A percentile compares a stretch with the other conserved stretches of the same genome.
phyloP scores from a whole-genome alignment of 2,888 invertebrate species.

The Pammene aurita region DNA sequence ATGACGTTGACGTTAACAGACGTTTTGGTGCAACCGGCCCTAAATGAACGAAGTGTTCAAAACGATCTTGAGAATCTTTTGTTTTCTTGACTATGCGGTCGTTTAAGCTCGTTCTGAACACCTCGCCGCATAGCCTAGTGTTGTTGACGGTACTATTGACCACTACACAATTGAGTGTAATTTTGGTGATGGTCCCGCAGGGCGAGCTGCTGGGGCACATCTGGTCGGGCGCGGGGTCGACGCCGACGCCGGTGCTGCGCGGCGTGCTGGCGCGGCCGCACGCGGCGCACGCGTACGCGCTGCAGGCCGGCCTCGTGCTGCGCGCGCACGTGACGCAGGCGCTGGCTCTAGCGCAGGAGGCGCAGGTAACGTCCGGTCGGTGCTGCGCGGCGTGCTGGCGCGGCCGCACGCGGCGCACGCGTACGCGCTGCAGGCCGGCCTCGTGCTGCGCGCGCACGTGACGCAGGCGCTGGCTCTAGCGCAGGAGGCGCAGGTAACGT shows the following conservation, averaged over 20 bases:
- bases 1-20: too few species aligned
- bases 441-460: slow-evolving; percentile 37
- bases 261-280: slow-evolving; percentile 45
- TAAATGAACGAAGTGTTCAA: too few species aligned
- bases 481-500: slow-evolving; percentile 48
- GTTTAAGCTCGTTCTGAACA: too few species aligned
- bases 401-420: slow-evolving; percentile 39
- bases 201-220: slow-evolving; percentile 69
- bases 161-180: not conserved
- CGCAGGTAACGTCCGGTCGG: slow-evolving; percentile 37
- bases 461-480: slow-evolving; percentile 45
- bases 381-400: slow-evolving; percentile 56
- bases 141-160: too few species aligned
- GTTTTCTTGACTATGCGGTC: too few species aligned
- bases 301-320: slow-evolving; percentile 43
- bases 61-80: too few species aligned
- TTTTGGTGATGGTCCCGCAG: slow-evolving; percentile 44
- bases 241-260: slow-evolving; percentile 63
- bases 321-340: slow-evolving; percentile 6
- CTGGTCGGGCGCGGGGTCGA: slow-evolving; percentile 69
- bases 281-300: slow-evolving; percentile 40
- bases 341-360: slow-evolving; percentile 49
- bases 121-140: too few species aligned
- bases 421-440: slow-evolving; percentile 40
- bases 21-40: too few species aligned